Conservation (phyloP, 2,888 invertebrate species). For the Cantharis flavilabris region DNA sequence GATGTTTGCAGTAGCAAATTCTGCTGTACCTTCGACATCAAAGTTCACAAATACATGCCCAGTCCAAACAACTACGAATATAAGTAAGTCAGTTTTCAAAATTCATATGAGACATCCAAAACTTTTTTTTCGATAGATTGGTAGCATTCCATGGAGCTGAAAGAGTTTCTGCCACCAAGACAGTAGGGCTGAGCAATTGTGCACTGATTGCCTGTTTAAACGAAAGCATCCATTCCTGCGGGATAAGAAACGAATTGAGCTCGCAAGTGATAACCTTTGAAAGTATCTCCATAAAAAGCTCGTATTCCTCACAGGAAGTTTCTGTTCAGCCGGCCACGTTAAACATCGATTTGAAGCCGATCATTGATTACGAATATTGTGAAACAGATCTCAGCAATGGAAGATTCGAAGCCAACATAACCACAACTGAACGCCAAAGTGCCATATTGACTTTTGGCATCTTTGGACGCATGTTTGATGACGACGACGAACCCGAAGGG, state of each 20-base stretch:
- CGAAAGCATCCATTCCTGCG: slow-evolving; percentile 30
- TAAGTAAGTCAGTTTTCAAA: slow-evolving; percentile 22
- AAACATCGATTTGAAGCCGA: slow-evolving; percentile 31
- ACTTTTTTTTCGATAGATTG: slow-evolving; percentile 25
- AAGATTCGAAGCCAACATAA: slow-evolving; percentile 29
- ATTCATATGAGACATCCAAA: neutral
- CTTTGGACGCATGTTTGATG: slow-evolving; percentile 33
- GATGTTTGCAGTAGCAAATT: slow-evolving; percentile 30
- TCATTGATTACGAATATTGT: slow-evolving; percentile 35
- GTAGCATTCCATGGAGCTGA: slow-evolving; percentile 35
- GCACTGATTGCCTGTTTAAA: slow-evolving; percentile 35
- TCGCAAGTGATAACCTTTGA: slow-evolving; percentile 20
- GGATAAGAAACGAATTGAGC: slow-evolving; percentile 10
- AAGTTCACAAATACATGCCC: slow-evolving; percentile 8
- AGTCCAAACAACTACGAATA: slow-evolving; percentile 17
- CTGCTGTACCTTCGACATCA: slow-evolving; percentile 31
- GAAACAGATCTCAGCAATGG: slow-evolving; percentile 15
- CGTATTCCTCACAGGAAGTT: slow-evolving; percentile 14
- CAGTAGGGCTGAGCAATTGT: slow-evolving; percentile 36
- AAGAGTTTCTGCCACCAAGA: slow-evolving; percentile 9
- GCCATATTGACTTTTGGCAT: slow-evolving; percentile 38
- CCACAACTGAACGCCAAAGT: slow-evolving; percentile 22
- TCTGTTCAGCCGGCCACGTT: slow-evolving; percentile 35
- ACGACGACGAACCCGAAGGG: slow-evolving; percentile 27
- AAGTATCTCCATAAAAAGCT: slow-evolving; percentile 27